A percentile compares a stretch with the other conserved stretches of the same genome.
These are phyloP conservation scores for Thereva unica DNA, from an alignment of 2,888 invertebrate species.

Conservation along the genomic window DNA sequence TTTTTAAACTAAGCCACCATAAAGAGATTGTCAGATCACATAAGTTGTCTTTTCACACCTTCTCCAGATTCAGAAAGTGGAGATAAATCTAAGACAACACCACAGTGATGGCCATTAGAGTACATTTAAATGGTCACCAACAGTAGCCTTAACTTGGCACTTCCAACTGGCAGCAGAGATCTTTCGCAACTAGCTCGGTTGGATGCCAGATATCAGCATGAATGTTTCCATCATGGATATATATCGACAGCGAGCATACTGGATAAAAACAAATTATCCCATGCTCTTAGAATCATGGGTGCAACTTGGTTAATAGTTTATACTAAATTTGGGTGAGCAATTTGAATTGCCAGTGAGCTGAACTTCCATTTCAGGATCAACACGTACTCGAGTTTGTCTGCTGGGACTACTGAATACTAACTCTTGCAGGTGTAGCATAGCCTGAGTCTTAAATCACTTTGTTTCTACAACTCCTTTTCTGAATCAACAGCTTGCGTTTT, in stretches of 20 bases:
- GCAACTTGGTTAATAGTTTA: slow-evolving; percentile 4
- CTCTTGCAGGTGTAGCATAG: slow-evolving; percentile 16
- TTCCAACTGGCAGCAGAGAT: slow-evolving; percentile 1
- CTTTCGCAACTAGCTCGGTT: slow-evolving; percentile 20
- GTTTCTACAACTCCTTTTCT: too few species aligned
- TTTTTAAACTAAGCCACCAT: slow-evolving; percentile 13
- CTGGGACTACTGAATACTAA: neutral
- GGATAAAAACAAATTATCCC: slow-evolving; percentile 33
- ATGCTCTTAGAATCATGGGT: neutral
- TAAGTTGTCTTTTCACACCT: slow-evolving; percentile 26
- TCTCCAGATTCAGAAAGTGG: neutral
- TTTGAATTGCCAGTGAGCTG: slow-evolving; percentile 29
- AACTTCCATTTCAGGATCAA: slow-evolving; percentile 22
- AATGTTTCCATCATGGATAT: slow-evolving; percentile 31
- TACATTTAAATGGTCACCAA: slow-evolving; percentile 5
- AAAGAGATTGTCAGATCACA: slow-evolving; percentile 23
- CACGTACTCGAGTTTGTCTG: too few species aligned
- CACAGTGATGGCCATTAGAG: neutral
- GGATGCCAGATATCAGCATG: slow-evolving; percentile 22
- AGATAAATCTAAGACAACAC: neutral
- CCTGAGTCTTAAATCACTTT: too few species aligned
- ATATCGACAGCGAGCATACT: slow-evolving; percentile 3
- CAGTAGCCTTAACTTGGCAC: slow-evolving; percentile 6
- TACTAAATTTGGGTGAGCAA: slow-evolving; percentile 33
- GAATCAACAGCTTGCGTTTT: too few species aligned